Evolutionary conservation across 2,113 vertebrate genomes (phyloP).

Genomic region (Otus sunia): DNA sequence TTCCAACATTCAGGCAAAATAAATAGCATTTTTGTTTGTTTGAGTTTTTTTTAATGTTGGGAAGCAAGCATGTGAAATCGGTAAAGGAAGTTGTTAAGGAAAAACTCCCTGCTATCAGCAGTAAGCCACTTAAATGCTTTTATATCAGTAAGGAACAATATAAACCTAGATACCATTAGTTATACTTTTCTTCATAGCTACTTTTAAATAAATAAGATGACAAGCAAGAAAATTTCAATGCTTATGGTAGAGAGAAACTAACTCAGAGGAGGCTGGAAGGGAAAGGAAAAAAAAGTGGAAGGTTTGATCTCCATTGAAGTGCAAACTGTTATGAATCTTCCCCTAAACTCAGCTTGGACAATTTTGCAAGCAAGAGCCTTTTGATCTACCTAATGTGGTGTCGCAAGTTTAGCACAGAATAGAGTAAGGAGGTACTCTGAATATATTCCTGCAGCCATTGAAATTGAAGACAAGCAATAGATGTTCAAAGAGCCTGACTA

Average conservation of each 20-base stretch:
- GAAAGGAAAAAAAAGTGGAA: neutral
- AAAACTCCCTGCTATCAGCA: neutral
- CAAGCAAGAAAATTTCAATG: neutral
- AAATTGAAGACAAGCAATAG: neutral
- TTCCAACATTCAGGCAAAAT: neutral
- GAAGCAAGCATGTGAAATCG: neutral
- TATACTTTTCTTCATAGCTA: neutral
- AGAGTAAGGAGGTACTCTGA: neutral
- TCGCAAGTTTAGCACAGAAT: neutral
- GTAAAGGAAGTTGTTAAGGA: neutral
- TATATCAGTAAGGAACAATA: neutral
- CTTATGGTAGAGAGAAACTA: neutral
- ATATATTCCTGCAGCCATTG: neutral
- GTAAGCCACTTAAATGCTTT: neutral
- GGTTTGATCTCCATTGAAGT: neutral
- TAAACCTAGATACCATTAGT: neutral
- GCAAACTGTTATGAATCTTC: neutral
- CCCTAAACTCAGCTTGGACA: neutral
- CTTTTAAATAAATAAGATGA: neutral
- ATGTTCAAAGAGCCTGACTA: neutral
- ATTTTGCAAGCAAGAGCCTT: neutral
- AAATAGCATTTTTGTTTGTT: neutral
- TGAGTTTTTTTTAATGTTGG: neutral
- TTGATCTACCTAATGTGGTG: neutral
- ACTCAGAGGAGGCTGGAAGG: neutral